phyloP scores from a whole-genome alignment of 2,888 invertebrate species.

The Scaptomyza caliginosa region DNA sequence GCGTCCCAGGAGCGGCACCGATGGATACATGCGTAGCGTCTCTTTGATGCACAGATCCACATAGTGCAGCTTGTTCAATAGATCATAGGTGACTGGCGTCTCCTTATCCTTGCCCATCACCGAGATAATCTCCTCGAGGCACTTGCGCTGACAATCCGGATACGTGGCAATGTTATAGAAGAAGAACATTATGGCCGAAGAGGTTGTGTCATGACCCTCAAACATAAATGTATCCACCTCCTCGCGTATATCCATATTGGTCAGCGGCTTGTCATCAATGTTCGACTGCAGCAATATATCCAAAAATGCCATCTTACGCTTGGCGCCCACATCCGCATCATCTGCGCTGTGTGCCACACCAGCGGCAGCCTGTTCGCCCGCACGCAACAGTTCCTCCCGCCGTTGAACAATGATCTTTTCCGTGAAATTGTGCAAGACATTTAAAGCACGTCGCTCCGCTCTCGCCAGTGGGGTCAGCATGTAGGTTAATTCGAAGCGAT shows the following conservation, averaged over 20 bases:
- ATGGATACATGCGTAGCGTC: constrained; percentile 82
- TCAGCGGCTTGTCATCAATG: constrained; percentile 86
- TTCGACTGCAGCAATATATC: constrained; percentile 87
- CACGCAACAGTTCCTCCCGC: constrained; percentile 80
- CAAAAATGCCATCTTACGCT: constrained; percentile 88
- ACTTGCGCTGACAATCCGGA: constrained; percentile 84
- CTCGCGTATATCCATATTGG: constrained; percentile 87
- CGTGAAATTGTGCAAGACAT: constrained; percentile 85
- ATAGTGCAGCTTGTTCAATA: constrained; percentile 81
- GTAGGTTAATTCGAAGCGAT: constrained; percentile 81
- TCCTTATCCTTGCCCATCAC: constrained; percentile 82
- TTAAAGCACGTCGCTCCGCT: constrained; percentile 85
- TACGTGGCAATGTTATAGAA: constrained; percentile 85
- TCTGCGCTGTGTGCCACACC: constrained; percentile 29
- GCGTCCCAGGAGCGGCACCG: constrained; percentile 82
- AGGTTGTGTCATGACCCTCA: constrained; percentile 86
- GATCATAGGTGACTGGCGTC: constrained; percentile 79
- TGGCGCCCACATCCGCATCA: constrained; percentile 85
- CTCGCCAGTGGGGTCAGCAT: constrained; percentile 86
- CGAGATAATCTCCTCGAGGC: constrained; percentile 84
- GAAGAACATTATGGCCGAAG: constrained; percentile 85
- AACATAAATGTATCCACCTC: constrained; percentile 91
- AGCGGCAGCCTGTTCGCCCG: neutral
- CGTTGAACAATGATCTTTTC: constrained; percentile 85
- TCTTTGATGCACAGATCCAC: constrained; percentile 83